A percentile compares a stretch with the other conserved stretches of the same genome.
Evolutionary conservation across 2,113 vertebrate species (phyloP).

Genomic region (Trinectes maculatus): DNA sequence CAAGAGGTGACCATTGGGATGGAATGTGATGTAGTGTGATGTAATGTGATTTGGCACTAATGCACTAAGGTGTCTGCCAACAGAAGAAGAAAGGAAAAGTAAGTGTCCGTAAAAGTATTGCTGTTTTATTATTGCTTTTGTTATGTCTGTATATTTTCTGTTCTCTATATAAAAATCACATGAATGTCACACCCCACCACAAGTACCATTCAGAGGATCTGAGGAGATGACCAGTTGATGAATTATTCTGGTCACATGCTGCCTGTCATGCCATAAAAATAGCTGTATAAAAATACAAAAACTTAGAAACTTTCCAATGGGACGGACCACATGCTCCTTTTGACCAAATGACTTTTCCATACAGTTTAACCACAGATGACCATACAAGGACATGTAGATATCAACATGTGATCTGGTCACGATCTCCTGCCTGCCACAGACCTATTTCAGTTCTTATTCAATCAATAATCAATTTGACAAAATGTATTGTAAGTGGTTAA

Average conservation of each 20-base stretch:
- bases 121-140: neutral
- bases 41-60: too few species aligned
- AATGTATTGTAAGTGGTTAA: too few species aligned
- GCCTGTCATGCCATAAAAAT: neutral
- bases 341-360: slow-evolving; percentile 6
- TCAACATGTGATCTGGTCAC: neutral
- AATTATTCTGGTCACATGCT: slow-evolving; percentile 13
- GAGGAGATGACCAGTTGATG: neutral
- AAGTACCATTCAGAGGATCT: neutral
- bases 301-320: slow-evolving; percentile 21
- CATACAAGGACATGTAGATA: neutral
- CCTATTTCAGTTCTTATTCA: neutral
- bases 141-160: neutral
- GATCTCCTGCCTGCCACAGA: neutral
- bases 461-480: too few species aligned
- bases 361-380: neutral
- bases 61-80: too few species aligned
- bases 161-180: neutral
- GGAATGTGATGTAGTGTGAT: too few species aligned
- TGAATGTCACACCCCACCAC: neutral
- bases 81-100: too few species aligned
- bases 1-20: too few species aligned
- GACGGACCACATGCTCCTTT: slow-evolving; percentile 2
- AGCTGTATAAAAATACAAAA: too few species aligned
- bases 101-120: too few species aligned